Conservation (phyloP, 2,797 vertebrate genomes). For the Pempheris klunzingeri region DNA sequence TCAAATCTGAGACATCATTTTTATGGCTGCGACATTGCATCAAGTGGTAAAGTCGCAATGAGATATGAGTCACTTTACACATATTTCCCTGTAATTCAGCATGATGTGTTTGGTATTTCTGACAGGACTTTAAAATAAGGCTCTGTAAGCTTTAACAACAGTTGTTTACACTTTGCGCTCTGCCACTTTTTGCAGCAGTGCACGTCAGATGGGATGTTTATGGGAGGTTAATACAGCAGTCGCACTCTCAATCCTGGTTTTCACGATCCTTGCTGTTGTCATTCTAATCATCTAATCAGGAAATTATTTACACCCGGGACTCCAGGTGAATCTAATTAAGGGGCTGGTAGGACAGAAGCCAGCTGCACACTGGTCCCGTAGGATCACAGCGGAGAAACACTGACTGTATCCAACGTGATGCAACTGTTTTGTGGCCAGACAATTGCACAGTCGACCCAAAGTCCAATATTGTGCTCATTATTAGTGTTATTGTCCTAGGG, state of each 20-base stretch:
- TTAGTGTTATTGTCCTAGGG: conserved; percentile 26
- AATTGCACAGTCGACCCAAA: conserved; percentile 3
- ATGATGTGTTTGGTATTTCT: neutral
- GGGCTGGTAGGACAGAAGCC: conserved; percentile 23
- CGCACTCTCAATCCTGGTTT: conserved; percentile 13
- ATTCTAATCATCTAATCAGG: conserved; percentile 44
- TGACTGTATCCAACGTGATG: conserved; percentile 1
- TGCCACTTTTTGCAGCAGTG: neutral
- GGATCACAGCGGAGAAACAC: conserved; percentile 24
- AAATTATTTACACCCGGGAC: conserved; percentile 39
- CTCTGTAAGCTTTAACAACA: neutral
- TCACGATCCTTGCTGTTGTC: conserved; percentile 23
- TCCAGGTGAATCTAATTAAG: conserved; percentile 53
- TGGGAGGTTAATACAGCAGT: neutral
- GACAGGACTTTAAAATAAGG: neutral
- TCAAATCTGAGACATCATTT: conserved; percentile 5
- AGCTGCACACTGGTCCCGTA: conserved; percentile 42
- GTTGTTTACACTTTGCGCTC: neutral
- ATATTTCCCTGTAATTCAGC: neutral
- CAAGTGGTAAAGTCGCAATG: neutral
- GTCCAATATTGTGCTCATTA: conserved; percentile 25
- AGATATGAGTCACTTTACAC: neutral
- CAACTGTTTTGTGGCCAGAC: conserved; percentile 5
- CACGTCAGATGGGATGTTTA: neutral
- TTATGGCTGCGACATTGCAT: conserved; percentile 26